Base-by-base conservation (phyloP, 2,888 invertebrate genomes). In the Drosophila picticornis region DNA sequence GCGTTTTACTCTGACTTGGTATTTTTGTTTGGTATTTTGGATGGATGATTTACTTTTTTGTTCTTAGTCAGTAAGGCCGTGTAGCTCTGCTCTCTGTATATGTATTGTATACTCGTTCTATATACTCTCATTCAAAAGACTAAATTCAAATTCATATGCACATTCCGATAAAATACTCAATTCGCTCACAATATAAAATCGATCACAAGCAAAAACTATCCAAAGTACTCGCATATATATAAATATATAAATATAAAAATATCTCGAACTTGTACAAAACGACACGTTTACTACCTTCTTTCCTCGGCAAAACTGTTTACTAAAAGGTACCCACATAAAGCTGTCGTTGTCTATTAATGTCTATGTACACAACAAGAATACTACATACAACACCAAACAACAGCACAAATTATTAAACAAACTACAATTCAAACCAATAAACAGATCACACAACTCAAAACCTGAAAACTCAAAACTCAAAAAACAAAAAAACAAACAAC, bases 231-330 rank as follows among this genome's bases (percentile, higher is more conserved):
- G 74, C 71, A 77, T 73, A 57, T 57, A 55, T 34, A 19, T 34
- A 36, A 2, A 5, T 5, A 13, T 13, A 13, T 34, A 13, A 13
- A 13, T 36, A 36, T 52, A 52, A 22, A 11, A 19, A 19, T 5
- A 62, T 66, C 80, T 87, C 87, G 91, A 88, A 84, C 89, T 81
- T 69, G 76, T 80, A 87, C 90, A 89, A 91, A 92, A 90, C 91
- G 92, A 91, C 91, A 91, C 92, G 91, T 91, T 83, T 78, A 92
- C 91, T 84, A 88, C 91, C 91, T 88, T 81, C 90, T 85, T 85
- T 89, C 91, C 90, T 90, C 90, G 83, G 88, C 86, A 77, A 81
- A 77, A 91, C 77, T 80, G 84, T 80, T 85, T 74, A 92, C 84
- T 88, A 91, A 92, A 92, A 91, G 92, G 92, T 92, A 91, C 86